phyloP scores from a whole-genome alignment of 2,888 invertebrate genomes.

The Lithophane socia region DNA sequence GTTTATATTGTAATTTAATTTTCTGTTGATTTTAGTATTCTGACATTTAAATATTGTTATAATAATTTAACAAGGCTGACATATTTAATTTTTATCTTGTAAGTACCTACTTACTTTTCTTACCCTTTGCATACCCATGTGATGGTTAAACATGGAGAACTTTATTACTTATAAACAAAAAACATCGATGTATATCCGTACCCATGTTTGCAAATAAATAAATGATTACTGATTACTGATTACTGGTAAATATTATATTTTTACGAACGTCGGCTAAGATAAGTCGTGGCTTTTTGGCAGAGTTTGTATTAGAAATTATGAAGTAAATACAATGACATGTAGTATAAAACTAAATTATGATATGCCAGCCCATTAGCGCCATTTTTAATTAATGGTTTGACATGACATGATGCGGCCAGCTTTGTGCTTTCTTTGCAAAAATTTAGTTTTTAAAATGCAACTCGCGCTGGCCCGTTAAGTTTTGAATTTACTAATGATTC shows the following conservation, averaged over 20 bases:
- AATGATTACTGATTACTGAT: no score
- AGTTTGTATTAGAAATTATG: not conserved
- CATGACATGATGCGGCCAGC: not conserved
- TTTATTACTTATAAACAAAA: no score
- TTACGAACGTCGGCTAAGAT: not conserved
- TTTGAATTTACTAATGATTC: not conserved
- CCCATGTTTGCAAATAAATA: no score
- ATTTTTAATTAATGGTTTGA: conserved; percentile 18
- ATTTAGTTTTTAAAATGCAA: not conserved
- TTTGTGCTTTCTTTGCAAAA: not conserved
- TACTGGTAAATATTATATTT: not conserved
- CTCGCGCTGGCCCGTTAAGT: not conserved
- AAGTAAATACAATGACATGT: not conserved
- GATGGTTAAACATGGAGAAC: no score
- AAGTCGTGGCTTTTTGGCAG: not conserved
- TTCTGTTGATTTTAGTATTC: no score
- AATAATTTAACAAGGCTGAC: no score
- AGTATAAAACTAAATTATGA: not conserved
- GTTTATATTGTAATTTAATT: no score
- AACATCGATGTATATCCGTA: no score
- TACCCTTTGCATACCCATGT: no score
- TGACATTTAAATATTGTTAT: no score
- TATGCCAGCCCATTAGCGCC: conserved; percentile 32
- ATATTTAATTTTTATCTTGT: no score
- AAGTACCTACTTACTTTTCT: no score